Base-by-base conservation (phyloP, 2,888 invertebrate genomes). In the Watsonalla cultraria region DNA sequence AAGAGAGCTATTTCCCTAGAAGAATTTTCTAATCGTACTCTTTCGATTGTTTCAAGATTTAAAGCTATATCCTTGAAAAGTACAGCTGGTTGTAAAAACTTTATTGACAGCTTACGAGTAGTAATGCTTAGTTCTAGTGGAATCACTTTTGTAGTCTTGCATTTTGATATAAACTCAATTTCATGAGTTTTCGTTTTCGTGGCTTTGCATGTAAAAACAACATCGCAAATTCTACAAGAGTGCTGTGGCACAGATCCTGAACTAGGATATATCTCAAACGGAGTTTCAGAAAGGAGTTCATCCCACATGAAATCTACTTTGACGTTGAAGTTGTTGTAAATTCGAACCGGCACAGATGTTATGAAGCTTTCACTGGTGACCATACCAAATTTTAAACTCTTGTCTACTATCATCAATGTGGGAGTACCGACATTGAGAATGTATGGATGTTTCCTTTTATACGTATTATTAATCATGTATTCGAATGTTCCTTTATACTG, bases 1-100 rank as follows among this genome's bases (percentile, higher is more conserved):
- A 91, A 92, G 5, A 79, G 65, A 0, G 91, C 90, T 47, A 87
- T 78, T 68, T 92, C 91, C 57, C 92, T 87, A 0, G 93, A 87
- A 14, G 89, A 85, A 72, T 93, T 93, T 64, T 84, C 86, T 42
- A 93, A 66, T 65, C 86, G 86, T 0, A 92, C 83, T 65, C 80
- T 91, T 62, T 90, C 86, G 35, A 70, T 57, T 0, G 76, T 74
- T 70, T 84, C 81, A 51, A 90, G 74, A 59, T 91, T 87, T 51
- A 90, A 70, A 15, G 87, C 76, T 54, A 90, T 78, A 53, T 90
- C 88, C 76, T 86, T 89, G 53, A 90, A 87, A 39, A 66, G 35
- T 35, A 90, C 72, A 1, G 72, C 60, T 48, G 69, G 67, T 64
- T 86, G 81, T 58, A 87, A 68, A 71, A 90, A 90, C 57, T 88